Conservation (phyloP, 92 coral and sea anemone species). For the Epizoanthus rinbou region DNA sequence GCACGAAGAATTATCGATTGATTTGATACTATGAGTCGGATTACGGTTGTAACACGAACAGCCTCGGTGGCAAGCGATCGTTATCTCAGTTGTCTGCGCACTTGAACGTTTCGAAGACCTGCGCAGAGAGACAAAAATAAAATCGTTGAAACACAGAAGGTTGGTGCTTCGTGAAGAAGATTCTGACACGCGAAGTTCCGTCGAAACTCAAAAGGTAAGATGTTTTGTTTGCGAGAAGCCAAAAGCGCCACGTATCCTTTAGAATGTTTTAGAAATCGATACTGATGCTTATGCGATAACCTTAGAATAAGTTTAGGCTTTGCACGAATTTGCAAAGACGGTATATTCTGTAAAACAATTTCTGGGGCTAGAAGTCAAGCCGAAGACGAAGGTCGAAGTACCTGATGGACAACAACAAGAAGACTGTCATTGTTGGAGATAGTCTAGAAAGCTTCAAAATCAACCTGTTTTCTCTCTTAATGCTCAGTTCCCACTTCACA, state of each 20-base stretch:
- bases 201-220: conserved; percentile 17
- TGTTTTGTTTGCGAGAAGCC: background rate
- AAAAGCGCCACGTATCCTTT: conserved; percentile 16
- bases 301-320: conserved; percentile 36
- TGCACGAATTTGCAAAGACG: conserved; percentile 11
- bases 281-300: conserved; percentile 41
- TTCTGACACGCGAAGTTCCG: conserved; percentile 44
- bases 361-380: background rate
- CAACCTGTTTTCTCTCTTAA: background rate
- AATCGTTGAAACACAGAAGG: conserved; percentile 37
- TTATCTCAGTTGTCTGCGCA: conserved; percentile 42
- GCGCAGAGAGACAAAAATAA: conserved; percentile 44
- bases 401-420: background rate
- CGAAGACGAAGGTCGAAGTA: background rate
- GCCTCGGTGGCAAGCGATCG: conserved; percentile 13
- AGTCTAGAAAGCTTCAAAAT: background rate
- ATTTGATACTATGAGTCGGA: background rate
- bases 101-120: conserved; percentile 36
- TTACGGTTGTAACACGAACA: conserved; percentile 14
- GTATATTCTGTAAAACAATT: background rate
- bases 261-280: conserved; percentile 22
- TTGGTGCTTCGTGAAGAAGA: conserved; percentile 27
- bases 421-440: background rate
- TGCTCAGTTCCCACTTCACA: conserved; percentile 43
- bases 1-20: conserved; percentile 30